A percentile compares a stretch with the other conserved stretches of the same genome.
These are phyloP conservation scores for Phaenicophaeus curvirostris DNA, from an alignment of 2,797 vertebrate species.

Conservation along the genomic window DNA sequence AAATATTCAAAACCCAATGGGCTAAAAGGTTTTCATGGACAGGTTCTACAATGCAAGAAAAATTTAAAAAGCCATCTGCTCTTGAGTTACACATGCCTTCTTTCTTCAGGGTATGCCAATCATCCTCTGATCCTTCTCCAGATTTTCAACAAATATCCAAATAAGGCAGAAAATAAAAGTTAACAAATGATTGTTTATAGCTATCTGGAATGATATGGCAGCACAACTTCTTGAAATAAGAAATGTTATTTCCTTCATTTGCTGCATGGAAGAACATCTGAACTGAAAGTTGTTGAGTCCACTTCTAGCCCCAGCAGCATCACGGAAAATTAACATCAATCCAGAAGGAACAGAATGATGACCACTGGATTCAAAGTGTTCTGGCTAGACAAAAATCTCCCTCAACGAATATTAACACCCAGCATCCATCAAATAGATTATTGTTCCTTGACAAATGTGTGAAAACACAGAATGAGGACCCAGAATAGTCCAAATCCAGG, in stretches of 20 bases:
- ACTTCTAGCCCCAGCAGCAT: slow-evolving; percentile 28
- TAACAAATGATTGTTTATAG: not conserved
- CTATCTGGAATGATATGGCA: not conserved
- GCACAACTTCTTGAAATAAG: not conserved
- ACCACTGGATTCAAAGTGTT: slow-evolving; percentile 2
- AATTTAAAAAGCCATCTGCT: not conserved
- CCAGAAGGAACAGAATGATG: slow-evolving; percentile 2
- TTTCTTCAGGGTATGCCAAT: not conserved
- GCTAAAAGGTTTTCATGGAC: not conserved
- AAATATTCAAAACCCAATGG: not conserved
- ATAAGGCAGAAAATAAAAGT: not conserved
- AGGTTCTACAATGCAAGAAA: slow-evolving; percentile 27
- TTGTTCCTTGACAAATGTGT: not conserved
- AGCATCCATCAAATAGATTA: not conserved
- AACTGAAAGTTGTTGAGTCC: slow-evolving; percentile 1
- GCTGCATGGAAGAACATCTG: not conserved
- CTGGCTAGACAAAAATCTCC: not conserved
- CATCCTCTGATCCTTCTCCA: not conserved
- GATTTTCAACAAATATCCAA: not conserved
- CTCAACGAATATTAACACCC: slow-evolving; percentile 15
- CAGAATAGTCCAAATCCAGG: not conserved
- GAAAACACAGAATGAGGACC: not conserved
- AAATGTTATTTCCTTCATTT: not conserved
- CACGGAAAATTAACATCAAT: slow-evolving; percentile 59
- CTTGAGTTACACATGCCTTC: not conserved